A percentile compares a stretch with the other conserved stretches of the same genome.
phyloP scores from a whole-genome alignment of 2,797 vertebrate genomes.

The Pseudochaenichthys georgianus region DNA sequence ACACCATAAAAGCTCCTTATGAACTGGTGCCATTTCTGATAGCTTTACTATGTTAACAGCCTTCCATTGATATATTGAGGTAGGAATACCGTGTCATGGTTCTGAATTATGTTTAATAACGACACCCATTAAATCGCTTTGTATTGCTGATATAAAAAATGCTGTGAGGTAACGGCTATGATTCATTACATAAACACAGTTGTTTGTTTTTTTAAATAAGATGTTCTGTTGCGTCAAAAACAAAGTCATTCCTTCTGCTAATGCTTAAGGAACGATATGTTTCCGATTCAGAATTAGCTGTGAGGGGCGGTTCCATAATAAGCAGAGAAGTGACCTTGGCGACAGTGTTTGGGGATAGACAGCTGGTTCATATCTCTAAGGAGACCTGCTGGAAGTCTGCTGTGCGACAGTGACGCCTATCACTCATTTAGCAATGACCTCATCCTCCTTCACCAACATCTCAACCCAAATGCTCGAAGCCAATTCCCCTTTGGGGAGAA shows the following conservation, averaged over 20 bases:
- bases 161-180: neutral
- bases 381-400: constrained; percentile 73
- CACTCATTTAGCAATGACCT: constrained; percentile 73
- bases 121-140: neutral
- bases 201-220: neutral
- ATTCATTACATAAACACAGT: neutral
- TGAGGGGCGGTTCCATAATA: constrained; percentile 32
- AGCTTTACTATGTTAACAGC: constrained; percentile 7
- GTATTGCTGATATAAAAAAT: neutral
- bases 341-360: constrained; percentile 59
- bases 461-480: constrained; percentile 29
- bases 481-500: neutral
- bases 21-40: constrained; percentile 17
- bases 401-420: constrained; percentile 72
- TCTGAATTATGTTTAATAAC: constrained; percentile 13
- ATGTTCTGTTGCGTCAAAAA: neutral
- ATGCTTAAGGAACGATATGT: neutral
- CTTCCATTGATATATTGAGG: neutral
- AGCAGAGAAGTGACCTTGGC: constrained; percentile 71
- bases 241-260: neutral
- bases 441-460: constrained; percentile 57
- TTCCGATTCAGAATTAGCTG: constrained; percentile 21
- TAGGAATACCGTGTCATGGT: constrained; percentile 2
- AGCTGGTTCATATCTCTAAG: constrained; percentile 74
- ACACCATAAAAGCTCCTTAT: constrained; percentile 12